phyloP scores from a whole-genome alignment of 1,140 invertebrate species.

The Augochlora pura region DNA sequence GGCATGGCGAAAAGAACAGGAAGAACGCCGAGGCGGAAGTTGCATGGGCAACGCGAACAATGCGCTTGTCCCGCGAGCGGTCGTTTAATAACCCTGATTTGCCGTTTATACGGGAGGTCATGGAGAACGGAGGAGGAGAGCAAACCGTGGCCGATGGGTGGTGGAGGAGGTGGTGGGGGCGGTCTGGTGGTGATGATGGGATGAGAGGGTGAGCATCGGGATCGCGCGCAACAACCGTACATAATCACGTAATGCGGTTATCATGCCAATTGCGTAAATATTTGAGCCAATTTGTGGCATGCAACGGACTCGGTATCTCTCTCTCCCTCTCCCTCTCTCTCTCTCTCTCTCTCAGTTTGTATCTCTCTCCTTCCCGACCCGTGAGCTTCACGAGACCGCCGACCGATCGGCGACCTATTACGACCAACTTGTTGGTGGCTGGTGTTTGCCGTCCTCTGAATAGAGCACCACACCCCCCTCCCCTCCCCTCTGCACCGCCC shows the following conservation, averaged over 20 bases:
- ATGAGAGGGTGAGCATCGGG: slow-evolving; percentile 67
- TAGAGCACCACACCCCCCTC: slow-evolving; percentile 8
- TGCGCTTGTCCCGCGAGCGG: slow-evolving; percentile 50
- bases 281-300: slow-evolving; percentile 78
- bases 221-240: slow-evolving; percentile 75
- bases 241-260: slow-evolving; percentile 78
- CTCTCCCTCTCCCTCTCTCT: neutral
- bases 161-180: slow-evolving; percentile 29
- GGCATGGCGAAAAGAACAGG: slow-evolving; percentile 35
- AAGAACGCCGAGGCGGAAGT: slow-evolving; percentile 61
- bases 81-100: slow-evolving; percentile 73
- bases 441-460: slow-evolving; percentile 43
- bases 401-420: slow-evolving; percentile 62
- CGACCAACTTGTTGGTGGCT: slow-evolving; percentile 57
- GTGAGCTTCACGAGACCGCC: slow-evolving; percentile 48
- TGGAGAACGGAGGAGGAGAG: slow-evolving; percentile 43
- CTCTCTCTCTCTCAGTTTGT: slow-evolving; percentile 11
- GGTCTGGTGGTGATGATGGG: slow-evolving; percentile 54
- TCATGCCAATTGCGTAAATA: slow-evolving; percentile 79
- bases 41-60: slow-evolving; percentile 58
- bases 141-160: slow-evolving; percentile 9
- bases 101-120: slow-evolving; percentile 66
- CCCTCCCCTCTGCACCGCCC: slow-evolving; percentile 22
- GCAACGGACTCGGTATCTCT: slow-evolving; percentile 67
- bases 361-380: slow-evolving; percentile 15